These are phyloP conservation scores for Diadumene lineata DNA, from an alignment of 92 coral and sea anemone species.

Conservation along the genomic window DNA sequence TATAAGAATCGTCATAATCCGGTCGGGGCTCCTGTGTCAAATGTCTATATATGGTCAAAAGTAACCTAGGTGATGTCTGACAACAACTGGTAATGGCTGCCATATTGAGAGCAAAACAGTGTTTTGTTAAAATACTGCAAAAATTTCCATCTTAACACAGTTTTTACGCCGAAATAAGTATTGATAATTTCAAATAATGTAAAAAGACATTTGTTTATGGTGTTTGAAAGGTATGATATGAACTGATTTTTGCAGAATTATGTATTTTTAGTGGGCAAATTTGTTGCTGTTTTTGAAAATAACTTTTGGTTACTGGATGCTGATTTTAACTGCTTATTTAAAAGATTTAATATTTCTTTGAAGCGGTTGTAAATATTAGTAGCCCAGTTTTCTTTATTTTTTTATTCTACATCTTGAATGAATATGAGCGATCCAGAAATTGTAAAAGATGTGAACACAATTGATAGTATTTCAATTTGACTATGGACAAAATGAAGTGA, in stretches of 20 bases:
- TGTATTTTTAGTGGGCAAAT: too few species aligned
- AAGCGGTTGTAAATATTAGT: too few species aligned
- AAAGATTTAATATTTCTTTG: too few species aligned
- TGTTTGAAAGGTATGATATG: background rate
- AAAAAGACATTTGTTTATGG: constrained; percentile 5
- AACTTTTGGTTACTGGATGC: too few species aligned
- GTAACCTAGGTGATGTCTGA: constrained; percentile 72
- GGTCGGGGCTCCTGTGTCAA: constrained; percentile 24
- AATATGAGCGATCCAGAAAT: background rate
- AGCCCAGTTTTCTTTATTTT: too few species aligned
- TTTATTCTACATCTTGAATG: background rate
- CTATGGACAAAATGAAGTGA: too few species aligned
- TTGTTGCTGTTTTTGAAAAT: too few species aligned
- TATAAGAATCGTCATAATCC: too few species aligned
- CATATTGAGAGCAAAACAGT: constrained; percentile 41
- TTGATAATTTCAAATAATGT: background rate
- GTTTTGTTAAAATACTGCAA: constrained; percentile 18
- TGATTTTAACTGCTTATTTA: too few species aligned
- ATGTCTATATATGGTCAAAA: constrained; percentile 35
- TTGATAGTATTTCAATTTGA: too few species aligned
- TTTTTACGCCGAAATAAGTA: background rate
- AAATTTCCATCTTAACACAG: background rate
- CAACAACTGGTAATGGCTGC: constrained; percentile 70
- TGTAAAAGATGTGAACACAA: background rate
- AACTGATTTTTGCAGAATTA: too few species aligned